phyloP scores from a whole-genome alignment of 2,797 vertebrate genomes.

The Acanthurus tractus region DNA sequence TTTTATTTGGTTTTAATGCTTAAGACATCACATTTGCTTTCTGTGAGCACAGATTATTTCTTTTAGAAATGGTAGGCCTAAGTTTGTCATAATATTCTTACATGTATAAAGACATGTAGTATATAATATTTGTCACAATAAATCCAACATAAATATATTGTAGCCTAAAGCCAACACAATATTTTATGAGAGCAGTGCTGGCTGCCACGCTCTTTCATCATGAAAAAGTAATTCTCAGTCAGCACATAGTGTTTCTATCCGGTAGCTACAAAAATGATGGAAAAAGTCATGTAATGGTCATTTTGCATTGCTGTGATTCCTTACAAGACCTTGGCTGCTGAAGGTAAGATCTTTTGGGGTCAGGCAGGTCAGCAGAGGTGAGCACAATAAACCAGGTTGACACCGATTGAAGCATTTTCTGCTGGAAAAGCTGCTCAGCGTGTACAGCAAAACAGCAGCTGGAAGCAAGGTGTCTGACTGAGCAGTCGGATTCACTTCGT shows the following conservation, averaged over 20 bases:
- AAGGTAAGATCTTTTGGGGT: constrained; percentile 17
- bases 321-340: constrained; percentile 2
- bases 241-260: background rate
- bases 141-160: constrained; percentile 24
- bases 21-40: background rate
- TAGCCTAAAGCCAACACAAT: constrained; percentile 16
- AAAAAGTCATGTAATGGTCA: constrained; percentile 1
- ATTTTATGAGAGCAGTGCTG: background rate
- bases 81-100: background rate
- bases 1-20: background rate
- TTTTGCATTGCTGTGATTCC: constrained; percentile 7
- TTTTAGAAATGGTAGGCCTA: background rate
- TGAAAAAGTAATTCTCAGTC: constrained; percentile 7
- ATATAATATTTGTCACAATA: background rate
- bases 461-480: constrained; percentile 25
- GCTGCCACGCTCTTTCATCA: background rate
- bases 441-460: constrained; percentile 22
- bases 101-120: constrained; percentile 26
- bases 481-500: constrained; percentile 32
- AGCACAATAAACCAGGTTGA: background rate
- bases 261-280: constrained; percentile 18
- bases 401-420: constrained; percentile 13
- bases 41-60: too few species aligned
- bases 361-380: constrained; percentile 26
- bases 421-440: constrained; percentile 26